Evolutionary conservation across 2,113 vertebrate genomes (phyloP).

Genomic region (Mus pahari): DNA sequence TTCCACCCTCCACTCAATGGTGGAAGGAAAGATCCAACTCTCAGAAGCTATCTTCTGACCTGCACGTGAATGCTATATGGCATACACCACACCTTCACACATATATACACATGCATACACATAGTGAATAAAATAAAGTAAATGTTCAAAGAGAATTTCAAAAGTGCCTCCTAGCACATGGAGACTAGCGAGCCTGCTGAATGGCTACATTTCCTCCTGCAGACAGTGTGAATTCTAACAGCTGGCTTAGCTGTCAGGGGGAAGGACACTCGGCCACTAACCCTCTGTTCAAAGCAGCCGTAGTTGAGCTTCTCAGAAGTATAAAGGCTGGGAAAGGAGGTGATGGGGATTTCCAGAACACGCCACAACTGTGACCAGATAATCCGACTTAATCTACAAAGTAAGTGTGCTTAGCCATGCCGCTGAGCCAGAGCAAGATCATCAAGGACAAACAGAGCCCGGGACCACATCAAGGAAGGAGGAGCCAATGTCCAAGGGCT

Average conservation of each 20-base stretch:
- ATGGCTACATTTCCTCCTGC: neutral
- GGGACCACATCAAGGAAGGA: neutral
- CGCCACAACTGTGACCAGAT: neutral
- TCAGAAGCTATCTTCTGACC: neutral
- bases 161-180: neutral
- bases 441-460: neutral
- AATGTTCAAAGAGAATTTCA: neutral
- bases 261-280: neutral
- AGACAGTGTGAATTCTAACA: neutral
- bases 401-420: neutral
- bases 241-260: neutral
- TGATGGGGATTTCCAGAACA: neutral
- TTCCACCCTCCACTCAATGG: neutral
- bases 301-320: neutral
- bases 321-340: neutral
- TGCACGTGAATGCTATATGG: neutral
- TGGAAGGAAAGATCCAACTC: neutral
- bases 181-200: neutral
- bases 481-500: neutral
- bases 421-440: neutral
- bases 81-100: too few species aligned
- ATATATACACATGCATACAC: neutral
- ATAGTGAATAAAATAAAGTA: neutral
- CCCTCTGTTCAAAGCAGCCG: neutral
- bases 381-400: slow-evolving; percentile 11